phyloP scores from a whole-genome alignment of 1,140 invertebrate genomes.

The Hyles vespertilio region DNA sequence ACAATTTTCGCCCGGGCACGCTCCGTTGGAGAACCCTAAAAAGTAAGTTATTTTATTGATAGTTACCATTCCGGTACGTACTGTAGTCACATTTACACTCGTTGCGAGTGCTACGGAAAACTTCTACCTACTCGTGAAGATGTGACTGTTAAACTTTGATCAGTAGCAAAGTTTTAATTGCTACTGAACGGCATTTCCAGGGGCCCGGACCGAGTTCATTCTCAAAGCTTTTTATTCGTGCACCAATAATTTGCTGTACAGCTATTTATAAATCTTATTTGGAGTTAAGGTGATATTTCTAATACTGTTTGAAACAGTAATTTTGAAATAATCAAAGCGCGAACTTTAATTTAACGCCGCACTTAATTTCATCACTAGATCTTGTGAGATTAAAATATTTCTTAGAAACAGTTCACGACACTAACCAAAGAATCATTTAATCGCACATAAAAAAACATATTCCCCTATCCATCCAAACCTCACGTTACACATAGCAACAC shows the following conservation, averaged over 20 bases:
- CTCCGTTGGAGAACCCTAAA: conserved; percentile 1
- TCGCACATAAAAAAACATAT: too few relatives aligned
- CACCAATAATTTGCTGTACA: conserved; percentile 27
- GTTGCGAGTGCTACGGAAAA: conserved; percentile 29
- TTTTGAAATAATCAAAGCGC: too few relatives aligned
- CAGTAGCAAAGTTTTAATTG: conserved; percentile 67
- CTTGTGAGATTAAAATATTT: too few relatives aligned
- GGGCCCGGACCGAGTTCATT: conserved; percentile 27
- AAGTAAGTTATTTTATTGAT: conserved; percentile 18
- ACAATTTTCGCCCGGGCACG: conserved; percentile 2
- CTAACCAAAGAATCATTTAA: too few relatives aligned
- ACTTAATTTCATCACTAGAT: too few relatives aligned
- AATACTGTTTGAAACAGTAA: too few relatives aligned
- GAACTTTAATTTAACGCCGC: too few relatives aligned
- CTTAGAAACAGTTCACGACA: too few relatives aligned
- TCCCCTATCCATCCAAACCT: too few relatives aligned
- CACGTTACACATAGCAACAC: too few relatives aligned
- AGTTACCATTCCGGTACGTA: conserved; percentile 20
- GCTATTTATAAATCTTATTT: conserved; percentile 11
- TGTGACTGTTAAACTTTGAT: conserved; percentile 62
- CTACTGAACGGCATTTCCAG: conserved; percentile 55
- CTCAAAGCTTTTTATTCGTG: conserved; percentile 45
- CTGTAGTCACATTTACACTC: conserved; percentile 34
- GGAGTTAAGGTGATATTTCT: too few relatives aligned
- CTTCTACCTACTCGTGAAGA: conserved; percentile 32